Evolutionary conservation across 2,797 vertebrate species (phyloP).

Genomic region (Anisognathus igniventris): DNA sequence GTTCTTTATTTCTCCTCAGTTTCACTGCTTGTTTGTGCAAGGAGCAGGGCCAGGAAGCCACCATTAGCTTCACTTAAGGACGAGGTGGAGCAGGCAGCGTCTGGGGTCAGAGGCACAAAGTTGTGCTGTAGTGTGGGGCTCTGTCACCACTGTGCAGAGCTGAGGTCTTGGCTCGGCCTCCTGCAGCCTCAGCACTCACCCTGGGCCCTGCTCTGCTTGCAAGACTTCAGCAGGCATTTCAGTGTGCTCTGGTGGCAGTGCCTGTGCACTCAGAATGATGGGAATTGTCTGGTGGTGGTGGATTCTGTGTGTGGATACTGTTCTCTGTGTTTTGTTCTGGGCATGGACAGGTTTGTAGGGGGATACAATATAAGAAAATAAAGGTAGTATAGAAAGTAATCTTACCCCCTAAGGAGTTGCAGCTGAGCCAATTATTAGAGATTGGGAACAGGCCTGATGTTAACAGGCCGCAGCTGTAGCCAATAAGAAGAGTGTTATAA

Average conservation of each 20-base stretch:
- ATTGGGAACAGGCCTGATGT: too few relatives aligned
- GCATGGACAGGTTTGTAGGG: not conserved
- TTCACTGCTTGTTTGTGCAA: not conserved
- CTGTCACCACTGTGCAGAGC: not conserved
- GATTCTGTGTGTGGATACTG: not conserved
- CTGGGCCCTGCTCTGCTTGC: not conserved
- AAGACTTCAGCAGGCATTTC: not conserved
- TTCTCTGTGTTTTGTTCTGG: not conserved
- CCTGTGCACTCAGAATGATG: fast-evolving
- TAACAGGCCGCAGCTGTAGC: too few relatives aligned
- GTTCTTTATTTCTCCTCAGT: not conserved
- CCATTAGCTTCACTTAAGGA: not conserved
- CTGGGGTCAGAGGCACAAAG: not conserved
- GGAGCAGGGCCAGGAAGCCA: not conserved
- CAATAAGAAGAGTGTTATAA: too few relatives aligned
- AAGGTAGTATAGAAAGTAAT: too few relatives aligned
- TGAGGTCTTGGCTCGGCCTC: not conserved
- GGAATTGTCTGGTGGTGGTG: not conserved
- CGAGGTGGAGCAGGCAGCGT: not conserved
- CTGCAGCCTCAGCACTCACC: not conserved
- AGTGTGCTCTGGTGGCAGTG: not conserved
- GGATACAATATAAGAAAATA: too few relatives aligned
- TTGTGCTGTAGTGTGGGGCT: fast-evolving
- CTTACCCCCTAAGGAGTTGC: too few relatives aligned
- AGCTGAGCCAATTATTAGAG: too few relatives aligned